Percentiles rank a stretch among this genome's conserved stretches.
Conservation (phyloP, 2,888 invertebrate genomes). For the Lutraria lutraria region DNA sequence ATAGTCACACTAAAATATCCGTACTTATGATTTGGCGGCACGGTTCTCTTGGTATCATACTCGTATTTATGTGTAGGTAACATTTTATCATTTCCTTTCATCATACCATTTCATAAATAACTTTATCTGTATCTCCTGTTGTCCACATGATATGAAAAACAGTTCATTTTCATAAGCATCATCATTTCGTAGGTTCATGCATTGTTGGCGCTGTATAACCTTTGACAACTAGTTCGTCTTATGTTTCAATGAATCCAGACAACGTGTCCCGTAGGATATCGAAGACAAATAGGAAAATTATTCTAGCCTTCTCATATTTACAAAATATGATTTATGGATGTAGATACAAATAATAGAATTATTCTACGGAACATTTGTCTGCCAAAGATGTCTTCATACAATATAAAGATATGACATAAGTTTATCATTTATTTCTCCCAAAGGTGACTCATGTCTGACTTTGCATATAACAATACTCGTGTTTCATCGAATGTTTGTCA, state of each 20-base stretch:
- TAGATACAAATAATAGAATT: neutral
- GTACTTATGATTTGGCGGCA: no score
- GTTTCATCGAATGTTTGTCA: neutral
- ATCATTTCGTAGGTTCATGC: no score
- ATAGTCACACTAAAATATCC: no score
- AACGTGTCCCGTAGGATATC: neutral
- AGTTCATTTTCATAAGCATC: no score
- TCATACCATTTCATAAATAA: no score
- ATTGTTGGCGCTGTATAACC: no score
- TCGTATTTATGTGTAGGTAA: no score
- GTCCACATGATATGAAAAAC: no score
- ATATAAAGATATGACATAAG: neutral
- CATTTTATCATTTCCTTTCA: no score
- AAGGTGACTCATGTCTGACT: neutral
- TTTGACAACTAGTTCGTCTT: no score
- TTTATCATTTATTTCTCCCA: neutral
- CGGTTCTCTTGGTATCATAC: no score
- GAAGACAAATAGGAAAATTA: slow-evolving; percentile 9
- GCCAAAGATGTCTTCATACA: neutral
- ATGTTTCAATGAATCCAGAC: neutral
- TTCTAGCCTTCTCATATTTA: neutral
- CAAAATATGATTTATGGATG: neutral
- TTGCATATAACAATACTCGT: neutral
- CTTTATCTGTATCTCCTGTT: no score
- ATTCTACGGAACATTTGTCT: slow-evolving; percentile 5